Conservation (phyloP, 2,888 invertebrate genomes). For the Ornithoptera alexandrae region DNA sequence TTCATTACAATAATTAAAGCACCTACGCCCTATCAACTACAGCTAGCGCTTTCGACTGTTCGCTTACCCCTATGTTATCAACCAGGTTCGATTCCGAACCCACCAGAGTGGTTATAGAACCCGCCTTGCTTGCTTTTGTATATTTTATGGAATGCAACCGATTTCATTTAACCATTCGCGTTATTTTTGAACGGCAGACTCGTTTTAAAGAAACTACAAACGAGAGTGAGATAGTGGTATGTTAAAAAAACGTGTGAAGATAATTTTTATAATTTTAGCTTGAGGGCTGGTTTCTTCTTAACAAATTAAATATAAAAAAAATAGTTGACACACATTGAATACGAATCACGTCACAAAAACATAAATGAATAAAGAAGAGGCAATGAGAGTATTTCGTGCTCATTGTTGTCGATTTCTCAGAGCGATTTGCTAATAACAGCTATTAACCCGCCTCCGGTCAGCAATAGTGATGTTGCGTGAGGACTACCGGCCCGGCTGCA, state of each 20-base stretch:
- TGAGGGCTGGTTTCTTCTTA: conserved; percentile 4
- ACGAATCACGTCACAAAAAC: conserved; percentile 62
- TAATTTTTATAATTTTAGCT: not conserved
- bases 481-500: conserved; percentile 61
- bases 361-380: conserved; percentile 66
- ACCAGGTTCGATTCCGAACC: too few species aligned
- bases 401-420: conserved; percentile 75
- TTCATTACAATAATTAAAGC: conserved; percentile 27
- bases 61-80: too few species aligned
- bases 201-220: conserved; percentile 5
- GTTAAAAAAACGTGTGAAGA: conserved; percentile 4
- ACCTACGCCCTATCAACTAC: not conserved
- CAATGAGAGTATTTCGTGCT: conserved; percentile 72
- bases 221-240: not conserved
- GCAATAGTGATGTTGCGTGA: conserved; percentile 54
- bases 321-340: conserved; percentile 65
- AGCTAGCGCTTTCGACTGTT: not conserved
- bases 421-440: conserved; percentile 71
- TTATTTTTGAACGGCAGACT: not conserved
- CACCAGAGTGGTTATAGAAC: too few species aligned
- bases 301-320: conserved; percentile 50
- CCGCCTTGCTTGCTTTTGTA: not conserved
- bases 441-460: conserved; percentile 66
- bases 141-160: not conserved
- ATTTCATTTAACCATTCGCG: conserved; percentile 1